Conservation (phyloP, 2,888 invertebrate genomes). For the Pilophorus perplexus region DNA sequence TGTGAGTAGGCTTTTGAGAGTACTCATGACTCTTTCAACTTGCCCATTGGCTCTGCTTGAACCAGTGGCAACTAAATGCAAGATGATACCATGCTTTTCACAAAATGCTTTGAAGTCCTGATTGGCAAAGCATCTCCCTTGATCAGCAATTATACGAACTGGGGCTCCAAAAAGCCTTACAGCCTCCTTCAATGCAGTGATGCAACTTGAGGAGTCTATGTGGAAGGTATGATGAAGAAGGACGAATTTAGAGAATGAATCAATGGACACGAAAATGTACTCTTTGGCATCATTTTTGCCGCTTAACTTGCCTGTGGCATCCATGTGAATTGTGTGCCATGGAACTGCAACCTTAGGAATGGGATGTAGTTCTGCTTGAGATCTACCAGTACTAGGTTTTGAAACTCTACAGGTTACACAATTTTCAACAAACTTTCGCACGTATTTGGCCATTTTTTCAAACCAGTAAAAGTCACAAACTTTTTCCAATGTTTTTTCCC, state of each 20-base stretch:
- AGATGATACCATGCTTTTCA: too few relatives aligned
- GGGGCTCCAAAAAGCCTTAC: constrained; percentile 48
- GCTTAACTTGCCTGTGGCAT: background rate
- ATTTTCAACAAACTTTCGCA: constrained; percentile 1
- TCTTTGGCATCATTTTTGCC: constrained; percentile 1
- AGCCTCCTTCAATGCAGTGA: too few relatives aligned
- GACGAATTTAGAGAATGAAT: background rate
- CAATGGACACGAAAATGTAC: background rate
- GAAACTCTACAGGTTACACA: background rate
- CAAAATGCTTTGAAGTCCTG: too few relatives aligned
- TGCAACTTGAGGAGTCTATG: background rate
- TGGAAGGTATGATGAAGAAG: background rate
- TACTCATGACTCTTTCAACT: background rate
- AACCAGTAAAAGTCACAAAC: background rate
- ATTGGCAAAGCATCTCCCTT: too few relatives aligned
- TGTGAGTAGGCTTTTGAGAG: background rate
- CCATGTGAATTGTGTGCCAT: background rate
- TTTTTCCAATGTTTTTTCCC: constrained; percentile 9
- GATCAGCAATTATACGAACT: too few relatives aligned
- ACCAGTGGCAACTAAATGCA: too few relatives aligned
- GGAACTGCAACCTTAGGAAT: background rate
- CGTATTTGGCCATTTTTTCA: constrained; percentile 2
- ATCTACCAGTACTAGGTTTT: background rate
- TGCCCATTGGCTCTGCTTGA: constrained; percentile 50
- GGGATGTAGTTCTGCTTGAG: background rate